Evolutionary conservation across 2,113 vertebrate species (phyloP).

Genomic region (Rhinoderma darwinii): DNA sequence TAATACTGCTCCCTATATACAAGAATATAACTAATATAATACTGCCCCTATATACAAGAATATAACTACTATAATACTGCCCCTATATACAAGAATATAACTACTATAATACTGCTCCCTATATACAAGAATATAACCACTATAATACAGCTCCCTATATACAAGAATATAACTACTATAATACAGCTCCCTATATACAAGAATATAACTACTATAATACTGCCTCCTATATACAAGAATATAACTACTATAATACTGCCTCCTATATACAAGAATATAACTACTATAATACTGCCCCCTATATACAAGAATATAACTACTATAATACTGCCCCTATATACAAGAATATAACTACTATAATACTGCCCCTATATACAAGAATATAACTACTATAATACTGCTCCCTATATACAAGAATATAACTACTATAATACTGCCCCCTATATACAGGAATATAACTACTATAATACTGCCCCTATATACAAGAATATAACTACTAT

Average conservation of each 20-base stretch:
- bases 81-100: not conserved
- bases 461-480: no score
- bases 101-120: not conserved
- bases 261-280: not conserved
- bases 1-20: slow-evolving; percentile 1
- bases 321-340: no score
- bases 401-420: not conserved
- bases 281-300: not conserved
- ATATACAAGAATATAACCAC: not conserved
- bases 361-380: not conserved
- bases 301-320: not conserved
- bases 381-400: slow-evolving; percentile 20
- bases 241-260: not conserved
- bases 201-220: no score
- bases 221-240: not conserved
- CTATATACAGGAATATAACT: no score
- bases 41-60: not conserved
- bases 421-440: no score
- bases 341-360: slow-evolving; percentile 9
- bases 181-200: no score
- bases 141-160: no score
- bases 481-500: no score
- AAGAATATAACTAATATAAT: no score
- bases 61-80: not conserved
- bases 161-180: no score